A percentile compares a stretch with the other conserved stretches of the same genome.
Conservation (phyloP, 2,113 vertebrate species). For the Ibidorhyncha struthersii region DNA sequence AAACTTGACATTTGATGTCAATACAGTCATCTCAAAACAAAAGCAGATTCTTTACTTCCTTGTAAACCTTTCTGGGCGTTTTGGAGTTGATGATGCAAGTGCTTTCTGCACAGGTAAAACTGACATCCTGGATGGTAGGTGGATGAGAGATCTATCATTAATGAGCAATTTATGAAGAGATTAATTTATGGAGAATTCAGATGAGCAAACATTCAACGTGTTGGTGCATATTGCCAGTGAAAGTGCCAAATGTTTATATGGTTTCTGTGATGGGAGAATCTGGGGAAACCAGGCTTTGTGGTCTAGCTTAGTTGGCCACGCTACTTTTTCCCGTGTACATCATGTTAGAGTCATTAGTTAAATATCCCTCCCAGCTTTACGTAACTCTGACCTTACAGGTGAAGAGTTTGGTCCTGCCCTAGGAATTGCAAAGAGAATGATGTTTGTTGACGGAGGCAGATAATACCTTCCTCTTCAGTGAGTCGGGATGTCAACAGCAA, state of each 20-base stretch:
- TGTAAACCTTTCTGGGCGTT: not conserved
- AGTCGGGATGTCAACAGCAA: not conserved
- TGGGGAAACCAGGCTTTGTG: not conserved
- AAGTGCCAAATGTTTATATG: slow-evolving; percentile 3
- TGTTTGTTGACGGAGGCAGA: slow-evolving; percentile 19
- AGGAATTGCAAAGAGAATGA: not conserved
- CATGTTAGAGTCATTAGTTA: not conserved
- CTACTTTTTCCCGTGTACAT: not conserved
- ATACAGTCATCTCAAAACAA: not conserved
- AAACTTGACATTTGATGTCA: not conserved
- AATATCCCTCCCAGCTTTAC: not conserved
- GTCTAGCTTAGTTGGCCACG: not conserved
- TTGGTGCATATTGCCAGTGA: not conserved
- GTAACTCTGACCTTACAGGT: slow-evolving; percentile 9
- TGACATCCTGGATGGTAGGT: not conserved
- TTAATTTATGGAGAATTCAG: not conserved
- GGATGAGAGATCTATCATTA: not conserved
- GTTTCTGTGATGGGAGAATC: not conserved
- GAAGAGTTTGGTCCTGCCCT: slow-evolving; percentile 29
- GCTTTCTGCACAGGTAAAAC: not conserved
- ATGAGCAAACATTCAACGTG: not conserved
- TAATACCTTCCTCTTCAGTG: slow-evolving; percentile 19
- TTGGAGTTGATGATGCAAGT: not conserved
- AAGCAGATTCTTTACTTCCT: not conserved
- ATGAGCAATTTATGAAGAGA: not conserved